A percentile compares a stretch with the other conserved stretches of the same genome.
phyloP scores from a whole-genome alignment of 2,888 invertebrate genomes.

The Sympetrum striolatum region DNA sequence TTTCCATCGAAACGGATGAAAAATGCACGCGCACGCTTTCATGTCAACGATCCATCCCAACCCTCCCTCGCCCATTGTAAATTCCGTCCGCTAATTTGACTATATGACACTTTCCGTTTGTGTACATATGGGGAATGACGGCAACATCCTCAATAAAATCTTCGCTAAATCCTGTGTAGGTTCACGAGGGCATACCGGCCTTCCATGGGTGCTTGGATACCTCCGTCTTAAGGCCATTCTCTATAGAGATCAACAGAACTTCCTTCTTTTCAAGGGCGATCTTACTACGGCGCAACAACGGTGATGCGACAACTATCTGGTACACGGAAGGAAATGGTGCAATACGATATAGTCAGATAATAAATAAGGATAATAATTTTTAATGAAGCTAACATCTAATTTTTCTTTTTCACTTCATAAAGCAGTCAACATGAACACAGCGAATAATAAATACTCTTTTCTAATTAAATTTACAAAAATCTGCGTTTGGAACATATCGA shows the following conservation, averaged over 20 bases:
- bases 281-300: too few species aligned
- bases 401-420: too few species aligned
- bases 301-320: too few species aligned
- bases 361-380: too few species aligned
- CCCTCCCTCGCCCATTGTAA: background rate
- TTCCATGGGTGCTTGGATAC: background rate
- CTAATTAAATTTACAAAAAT: too few species aligned
- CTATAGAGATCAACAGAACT: background rate
- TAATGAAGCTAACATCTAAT: too few species aligned
- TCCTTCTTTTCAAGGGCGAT: too few species aligned
- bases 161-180: background rate
- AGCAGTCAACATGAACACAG: too few species aligned
- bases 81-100: background rate
- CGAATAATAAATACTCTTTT: too few species aligned
- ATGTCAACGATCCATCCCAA: background rate
- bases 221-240: background rate
- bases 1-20: background rate
- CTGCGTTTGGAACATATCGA: too few species aligned
- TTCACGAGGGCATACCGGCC: background rate
- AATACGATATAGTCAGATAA: too few species aligned
- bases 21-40: background rate
- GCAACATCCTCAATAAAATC: background rate
- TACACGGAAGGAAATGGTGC: too few species aligned
- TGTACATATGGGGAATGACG: background rate
- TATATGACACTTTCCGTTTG: background rate